Percentiles rank a stretch among this genome's conserved stretches.
Evolutionary conservation across 2,797 vertebrate genomes (phyloP).

Genomic region (Euthynnus affinis): DNA sequence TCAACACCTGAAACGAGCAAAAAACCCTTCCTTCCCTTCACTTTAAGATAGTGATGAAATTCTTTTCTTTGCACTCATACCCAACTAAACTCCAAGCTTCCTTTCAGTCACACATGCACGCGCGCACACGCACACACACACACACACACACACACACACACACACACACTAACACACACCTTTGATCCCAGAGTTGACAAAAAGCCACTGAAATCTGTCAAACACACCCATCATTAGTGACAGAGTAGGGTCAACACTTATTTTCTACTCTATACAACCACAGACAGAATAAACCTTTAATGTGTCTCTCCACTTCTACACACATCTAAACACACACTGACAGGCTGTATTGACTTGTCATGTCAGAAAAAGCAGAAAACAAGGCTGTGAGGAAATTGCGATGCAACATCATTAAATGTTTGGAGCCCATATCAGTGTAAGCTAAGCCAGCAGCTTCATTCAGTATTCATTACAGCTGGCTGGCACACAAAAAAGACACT

Average conservation of each 20-base stretch:
- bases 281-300: slow-evolving; percentile 14
- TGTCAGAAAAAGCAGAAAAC: slow-evolving; percentile 53
- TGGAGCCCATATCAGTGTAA: slow-evolving; percentile 46
- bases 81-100: background rate
- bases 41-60: background rate
- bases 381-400: slow-evolving; percentile 33
- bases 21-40: background rate
- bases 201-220: slow-evolving; percentile 34
- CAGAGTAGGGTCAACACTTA: slow-evolving; percentile 15
- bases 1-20: slow-evolving; percentile 28
- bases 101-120: background rate
- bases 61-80: background rate
- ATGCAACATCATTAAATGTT: slow-evolving; percentile 70
- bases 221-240: slow-evolving; percentile 18
- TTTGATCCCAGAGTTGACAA: slow-evolving; percentile 6
- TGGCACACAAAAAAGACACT: slow-evolving; percentile 29
- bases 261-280: slow-evolving; percentile 15
- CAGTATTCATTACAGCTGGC: slow-evolving; percentile 62
- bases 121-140: background rate
- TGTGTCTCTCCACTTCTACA: background rate
- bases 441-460: slow-evolving; percentile 51
- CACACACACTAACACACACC: background rate
- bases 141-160: no score
- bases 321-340: slow-evolving; percentile 14
- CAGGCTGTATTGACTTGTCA: slow-evolving; percentile 37